A percentile compares a stretch with the other conserved stretches of the same genome.
phyloP scores from a whole-genome alignment of 2,888 invertebrate genomes.

The Dryadula phaetusa region DNA sequence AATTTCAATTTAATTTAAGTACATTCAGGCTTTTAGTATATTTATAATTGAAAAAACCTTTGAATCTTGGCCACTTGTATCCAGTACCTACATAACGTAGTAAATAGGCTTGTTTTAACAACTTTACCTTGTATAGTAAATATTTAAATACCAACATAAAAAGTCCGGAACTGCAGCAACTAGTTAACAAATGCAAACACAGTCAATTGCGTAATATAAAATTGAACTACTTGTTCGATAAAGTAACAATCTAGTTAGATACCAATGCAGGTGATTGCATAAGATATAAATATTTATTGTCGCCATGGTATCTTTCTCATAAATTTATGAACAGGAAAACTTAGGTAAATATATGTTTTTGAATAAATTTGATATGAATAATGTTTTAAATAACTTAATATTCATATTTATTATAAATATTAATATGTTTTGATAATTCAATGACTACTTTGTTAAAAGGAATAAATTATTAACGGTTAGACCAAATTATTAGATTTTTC shows the following conservation, averaged over 20 bases:
- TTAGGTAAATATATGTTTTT: neutral
- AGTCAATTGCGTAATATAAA: slow-evolving; percentile 8
- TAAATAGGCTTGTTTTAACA: neutral
- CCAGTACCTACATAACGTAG: neutral
- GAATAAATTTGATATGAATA: slow-evolving; percentile 6
- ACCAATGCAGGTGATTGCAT: neutral
- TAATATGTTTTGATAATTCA: neutral
- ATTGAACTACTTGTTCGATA: slow-evolving; percentile 5
- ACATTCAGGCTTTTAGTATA: no score
- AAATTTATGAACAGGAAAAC: neutral
- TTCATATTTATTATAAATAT: neutral
- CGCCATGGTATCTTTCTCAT: slow-evolving; percentile 12
- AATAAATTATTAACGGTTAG: no score
- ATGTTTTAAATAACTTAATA: neutral
- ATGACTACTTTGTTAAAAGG: no score
- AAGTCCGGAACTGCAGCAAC: slow-evolving; percentile 12
- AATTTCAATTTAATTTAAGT: no score
- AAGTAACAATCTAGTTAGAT: neutral
- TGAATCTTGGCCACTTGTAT: neutral
- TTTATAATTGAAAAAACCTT: no score
- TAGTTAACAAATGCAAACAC: slow-evolving; percentile 8
- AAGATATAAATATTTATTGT: neutral
- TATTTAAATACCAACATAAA: slow-evolving; percentile 6
- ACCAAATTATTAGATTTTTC: no score
- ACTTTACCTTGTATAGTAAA: neutral